Percentiles rank a stretch among this genome's conserved stretches.
Conservation (phyloP, 1,140 invertebrate genomes). For the Riptortus pedestris region DNA sequence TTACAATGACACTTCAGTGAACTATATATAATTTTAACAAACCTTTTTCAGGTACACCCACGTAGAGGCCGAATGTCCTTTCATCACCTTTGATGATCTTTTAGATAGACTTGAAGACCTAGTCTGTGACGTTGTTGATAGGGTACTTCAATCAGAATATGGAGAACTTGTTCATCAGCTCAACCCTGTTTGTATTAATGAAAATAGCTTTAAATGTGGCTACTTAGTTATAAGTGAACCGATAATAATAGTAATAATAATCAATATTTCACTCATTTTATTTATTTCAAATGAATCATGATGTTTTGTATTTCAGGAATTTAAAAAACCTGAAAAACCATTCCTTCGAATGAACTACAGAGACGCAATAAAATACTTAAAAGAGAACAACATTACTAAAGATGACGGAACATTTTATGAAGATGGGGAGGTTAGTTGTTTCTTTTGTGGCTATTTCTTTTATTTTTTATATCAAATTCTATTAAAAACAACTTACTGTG, state of each 20-base stretch:
- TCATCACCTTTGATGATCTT: slow-evolving; percentile 87
- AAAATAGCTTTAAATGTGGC: neutral
- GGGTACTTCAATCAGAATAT: slow-evolving; percentile 75
- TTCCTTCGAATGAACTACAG: slow-evolving; percentile 90
- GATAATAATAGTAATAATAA: neutral
- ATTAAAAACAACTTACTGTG: neutral
- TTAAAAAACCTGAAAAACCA: slow-evolving; percentile 76
- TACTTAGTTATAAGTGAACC: neutral
- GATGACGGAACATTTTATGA: slow-evolving; percentile 95
- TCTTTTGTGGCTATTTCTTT: slow-evolving; percentile 7
- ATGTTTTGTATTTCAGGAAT: slow-evolving; percentile 45
- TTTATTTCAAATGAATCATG: neutral
- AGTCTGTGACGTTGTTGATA: slow-evolving; percentile 89
- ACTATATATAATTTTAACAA: too few species aligned
- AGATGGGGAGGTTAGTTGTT: slow-evolving; percentile 79
- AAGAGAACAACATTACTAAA: slow-evolving; percentile 87
- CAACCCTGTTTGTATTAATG: slow-evolving; percentile 68
- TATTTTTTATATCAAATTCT: slow-evolving; percentile 9
- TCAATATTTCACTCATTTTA: slow-evolving; percentile 17
- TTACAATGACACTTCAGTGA: neutral
- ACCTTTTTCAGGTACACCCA: slow-evolving; percentile 84
- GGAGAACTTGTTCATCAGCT: slow-evolving; percentile 75
- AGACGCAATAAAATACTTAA: slow-evolving; percentile 90
- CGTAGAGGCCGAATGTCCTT: slow-evolving; percentile 92
- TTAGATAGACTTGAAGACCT: slow-evolving; percentile 86